Percentiles rank a stretch among this genome's conserved stretches.
These are phyloP conservation scores for Halichondria panicea DNA, from an alignment of 37 sponge, comb jelly and placozoan species.

Conservation along the genomic window DNA sequence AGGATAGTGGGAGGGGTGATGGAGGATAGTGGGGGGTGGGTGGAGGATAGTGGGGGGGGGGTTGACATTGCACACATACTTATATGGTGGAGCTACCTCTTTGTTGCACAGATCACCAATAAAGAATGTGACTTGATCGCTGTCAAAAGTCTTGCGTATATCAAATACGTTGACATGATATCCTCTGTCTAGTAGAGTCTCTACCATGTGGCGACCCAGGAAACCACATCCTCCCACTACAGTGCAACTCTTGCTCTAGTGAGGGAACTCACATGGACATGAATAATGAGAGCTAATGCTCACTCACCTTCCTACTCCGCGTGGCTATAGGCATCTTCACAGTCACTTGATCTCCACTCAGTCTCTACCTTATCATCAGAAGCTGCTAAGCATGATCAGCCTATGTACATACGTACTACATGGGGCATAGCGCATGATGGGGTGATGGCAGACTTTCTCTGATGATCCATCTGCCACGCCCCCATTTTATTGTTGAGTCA, in stretches of 20 bases:
- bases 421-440: no score
- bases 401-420: not conserved
- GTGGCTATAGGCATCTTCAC: conserved; percentile 4
- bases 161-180: conserved; percentile 89
- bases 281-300: not conserved
- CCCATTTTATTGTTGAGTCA: no score
- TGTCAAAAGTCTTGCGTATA: conserved; percentile 40
- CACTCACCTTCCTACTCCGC: conserved; percentile 22
- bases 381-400: not conserved
- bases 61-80: not conserved
- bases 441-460: no score
- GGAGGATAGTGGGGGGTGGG: not conserved
- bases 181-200: conserved; percentile 64
- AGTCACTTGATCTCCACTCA: not conserved
- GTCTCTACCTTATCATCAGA: not conserved
- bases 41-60: not conserved
- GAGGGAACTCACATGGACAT: not conserved
- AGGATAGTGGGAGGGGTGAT: not conserved
- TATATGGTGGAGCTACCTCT: conserved; percentile 37
- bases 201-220: conserved; percentile 83
- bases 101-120: conserved; percentile 79
- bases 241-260: conserved; percentile 48
- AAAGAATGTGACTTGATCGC: conserved; percentile 65
- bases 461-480: no score
- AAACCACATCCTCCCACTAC: conserved; percentile 94